These are phyloP conservation scores for Ferdinandea cuprea DNA, from an alignment of 2,888 invertebrate genomes.

Conservation along the genomic window DNA sequence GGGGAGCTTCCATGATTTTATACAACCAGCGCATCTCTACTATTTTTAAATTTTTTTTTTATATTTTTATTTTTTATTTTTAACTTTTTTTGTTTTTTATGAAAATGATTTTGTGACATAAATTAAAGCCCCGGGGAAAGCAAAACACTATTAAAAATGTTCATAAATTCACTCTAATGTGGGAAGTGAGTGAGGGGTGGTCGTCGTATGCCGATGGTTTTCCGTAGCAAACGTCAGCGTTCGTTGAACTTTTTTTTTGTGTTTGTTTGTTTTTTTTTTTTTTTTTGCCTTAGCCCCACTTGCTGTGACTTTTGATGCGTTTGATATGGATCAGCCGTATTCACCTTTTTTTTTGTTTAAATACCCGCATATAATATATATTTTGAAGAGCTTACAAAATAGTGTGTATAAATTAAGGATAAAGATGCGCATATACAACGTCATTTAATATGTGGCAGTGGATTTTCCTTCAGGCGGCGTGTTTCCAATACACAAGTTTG, in stretches of 20 bases:
- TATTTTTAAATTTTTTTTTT: slow-evolving; percentile 32
- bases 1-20: slow-evolving; percentile 44
- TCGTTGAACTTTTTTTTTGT: slow-evolving; percentile 64
- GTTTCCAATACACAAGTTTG: too few species aligned
- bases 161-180: slow-evolving; percentile 75
- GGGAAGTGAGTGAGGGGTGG: slow-evolving; percentile 52
- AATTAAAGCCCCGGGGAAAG: slow-evolving; percentile 75
- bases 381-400: slow-evolving; percentile 1
- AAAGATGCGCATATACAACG: slow-evolving; percentile 22
- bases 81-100: slow-evolving; percentile 62
- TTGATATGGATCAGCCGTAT: slow-evolving; percentile 40
- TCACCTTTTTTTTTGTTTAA: slow-evolving; percentile 18
- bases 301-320: slow-evolving; percentile 39
- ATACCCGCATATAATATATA: background rate
- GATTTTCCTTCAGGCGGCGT: slow-evolving; percentile 18
- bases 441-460: slow-evolving; percentile 54
- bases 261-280: slow-evolving; percentile 24
- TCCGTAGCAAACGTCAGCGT: slow-evolving; percentile 61
- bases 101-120: slow-evolving; percentile 76
- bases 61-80: slow-evolving; percentile 21
- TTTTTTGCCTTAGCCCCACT: slow-evolving; percentile 15
- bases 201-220: slow-evolving; percentile 54
- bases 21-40: slow-evolving; percentile 55
- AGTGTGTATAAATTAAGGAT: slow-evolving; percentile 15
- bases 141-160: slow-evolving; percentile 76